Evolutionary conservation across 2,888 invertebrate species (phyloP).

Genomic region (Dilophus febrilis): DNA sequence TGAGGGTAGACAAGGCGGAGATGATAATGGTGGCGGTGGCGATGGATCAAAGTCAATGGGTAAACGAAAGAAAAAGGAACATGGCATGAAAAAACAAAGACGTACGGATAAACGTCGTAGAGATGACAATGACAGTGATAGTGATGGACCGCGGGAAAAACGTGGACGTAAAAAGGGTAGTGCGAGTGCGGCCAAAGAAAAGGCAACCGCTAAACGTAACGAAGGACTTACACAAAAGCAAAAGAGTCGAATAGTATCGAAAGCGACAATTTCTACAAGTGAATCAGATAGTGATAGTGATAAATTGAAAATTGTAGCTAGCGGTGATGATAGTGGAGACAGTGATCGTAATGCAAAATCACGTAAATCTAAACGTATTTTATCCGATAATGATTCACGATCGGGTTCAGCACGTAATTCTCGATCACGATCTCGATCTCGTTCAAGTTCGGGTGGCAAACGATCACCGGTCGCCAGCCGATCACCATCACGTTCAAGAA

Average conservation of each 20-base stretch:
- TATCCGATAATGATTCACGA: conserved; percentile 39
- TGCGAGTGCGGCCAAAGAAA: conserved; percentile 39
- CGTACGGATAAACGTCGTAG: conserved; percentile 23
- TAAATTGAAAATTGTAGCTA: conserved; percentile 36
- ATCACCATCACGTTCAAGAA: conserved; percentile 9
- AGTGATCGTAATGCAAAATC: conserved; percentile 33
- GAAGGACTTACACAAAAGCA: conserved; percentile 71
- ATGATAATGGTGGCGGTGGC: conserved; percentile 25
- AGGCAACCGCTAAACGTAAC: conserved; percentile 14
- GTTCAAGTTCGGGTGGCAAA: conserved; percentile 23
- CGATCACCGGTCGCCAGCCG: conserved; percentile 19
- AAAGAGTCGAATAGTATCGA: conserved; percentile 76
- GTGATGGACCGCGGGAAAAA: conserved; percentile 46
- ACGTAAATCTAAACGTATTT: conserved; percentile 36
- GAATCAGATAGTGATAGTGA: conserved; percentile 51
- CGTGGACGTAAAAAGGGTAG: conserved; percentile 39
- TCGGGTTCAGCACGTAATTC: conserved; percentile 17
- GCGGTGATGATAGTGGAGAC: too few species aligned
- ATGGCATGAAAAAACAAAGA: conserved; percentile 26
- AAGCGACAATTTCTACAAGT: conserved; percentile 86
- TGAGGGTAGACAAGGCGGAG: conserved; percentile 17
- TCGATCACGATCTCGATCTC: conserved; percentile 13
- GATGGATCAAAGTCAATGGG: conserved; percentile 18
- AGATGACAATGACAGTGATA: conserved; percentile 40
- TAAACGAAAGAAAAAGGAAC: conserved; percentile 22